Conservation (phyloP, 1,140 invertebrate genomes). For the Acromyrmex echinatior region DNA sequence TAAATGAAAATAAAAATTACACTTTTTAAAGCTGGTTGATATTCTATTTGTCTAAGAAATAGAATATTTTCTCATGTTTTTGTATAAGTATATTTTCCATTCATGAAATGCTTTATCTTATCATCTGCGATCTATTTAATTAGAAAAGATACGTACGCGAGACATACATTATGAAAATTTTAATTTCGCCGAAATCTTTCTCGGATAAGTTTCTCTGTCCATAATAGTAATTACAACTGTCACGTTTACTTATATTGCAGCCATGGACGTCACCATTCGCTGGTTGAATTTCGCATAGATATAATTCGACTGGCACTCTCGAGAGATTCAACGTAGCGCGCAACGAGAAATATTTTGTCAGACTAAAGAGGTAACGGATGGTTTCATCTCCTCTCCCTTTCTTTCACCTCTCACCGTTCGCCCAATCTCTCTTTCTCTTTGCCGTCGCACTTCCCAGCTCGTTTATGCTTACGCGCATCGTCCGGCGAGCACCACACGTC, state of each 20-base stretch:
- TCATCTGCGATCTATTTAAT: constrained; percentile 24
- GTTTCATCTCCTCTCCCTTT: constrained; percentile 67
- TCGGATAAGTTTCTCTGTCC: constrained; percentile 10
- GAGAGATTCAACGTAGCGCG: constrained; percentile 70
- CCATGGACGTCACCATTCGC: constrained; percentile 63
- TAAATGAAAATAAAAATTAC: not conserved
- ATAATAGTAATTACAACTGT: constrained; percentile 60
- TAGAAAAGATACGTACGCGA: not conserved
- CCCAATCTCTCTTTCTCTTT: constrained; percentile 53
- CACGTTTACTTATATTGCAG: constrained; percentile 64
- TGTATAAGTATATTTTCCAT: not conserved
- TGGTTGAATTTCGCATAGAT: constrained; percentile 64
- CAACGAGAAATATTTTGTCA: constrained; percentile 81
- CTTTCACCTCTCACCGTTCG: constrained; percentile 48
- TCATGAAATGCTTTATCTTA: not conserved
- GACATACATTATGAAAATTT: constrained; percentile 53
- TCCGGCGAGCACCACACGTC: constrained; percentile 68
- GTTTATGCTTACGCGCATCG: constrained; percentile 78
- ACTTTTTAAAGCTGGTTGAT: not conserved
- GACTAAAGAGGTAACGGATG: constrained; percentile 76
- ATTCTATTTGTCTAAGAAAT: not conserved
- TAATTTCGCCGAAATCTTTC: constrained; percentile 52
- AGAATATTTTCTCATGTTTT: not conserved
- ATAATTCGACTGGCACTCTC: constrained; percentile 65
- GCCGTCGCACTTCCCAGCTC: constrained; percentile 61